phyloP scores from a whole-genome alignment of 2,888 invertebrate genomes.

The Zonitis immaculata region DNA sequence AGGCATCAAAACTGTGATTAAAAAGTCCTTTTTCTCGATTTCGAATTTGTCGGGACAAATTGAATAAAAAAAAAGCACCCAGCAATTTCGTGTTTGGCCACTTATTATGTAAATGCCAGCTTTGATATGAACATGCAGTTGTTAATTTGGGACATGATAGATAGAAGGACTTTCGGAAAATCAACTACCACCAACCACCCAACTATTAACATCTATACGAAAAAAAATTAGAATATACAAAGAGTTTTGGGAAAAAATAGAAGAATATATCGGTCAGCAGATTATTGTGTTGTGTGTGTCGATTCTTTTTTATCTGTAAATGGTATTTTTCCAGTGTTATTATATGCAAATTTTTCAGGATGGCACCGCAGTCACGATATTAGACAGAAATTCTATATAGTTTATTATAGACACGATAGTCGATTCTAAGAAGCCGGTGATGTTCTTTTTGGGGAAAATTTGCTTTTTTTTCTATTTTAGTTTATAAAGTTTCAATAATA shows the following conservation, averaged over 20 bases:
- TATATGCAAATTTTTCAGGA: neutral
- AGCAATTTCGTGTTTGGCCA: neutral
- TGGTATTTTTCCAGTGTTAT: neutral
- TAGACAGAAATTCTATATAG: neutral
- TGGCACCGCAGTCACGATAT: neutral
- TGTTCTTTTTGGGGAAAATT: too few relatives aligned
- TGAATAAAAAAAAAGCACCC: too few relatives aligned
- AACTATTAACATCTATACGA: neutral
- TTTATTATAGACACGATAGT: too few relatives aligned
- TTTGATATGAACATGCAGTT: neutral
- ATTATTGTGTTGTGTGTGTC: neutral
- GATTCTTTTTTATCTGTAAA: neutral
- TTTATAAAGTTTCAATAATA: too few relatives aligned
- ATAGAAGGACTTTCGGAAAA: neutral
- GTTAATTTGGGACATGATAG: conserved; percentile 1
- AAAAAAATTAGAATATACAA: neutral
- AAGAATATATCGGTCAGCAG: neutral
- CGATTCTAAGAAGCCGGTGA: too few relatives aligned
- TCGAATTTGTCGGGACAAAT: too few relatives aligned
- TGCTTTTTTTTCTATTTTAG: too few relatives aligned
- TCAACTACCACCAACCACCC: neutral
- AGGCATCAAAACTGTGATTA: neutral
- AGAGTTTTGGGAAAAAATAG: too few relatives aligned
- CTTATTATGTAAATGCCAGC: neutral
- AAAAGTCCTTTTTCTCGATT: neutral